Conservation (phyloP, 2,888 invertebrate genomes). For the Empis livida region DNA sequence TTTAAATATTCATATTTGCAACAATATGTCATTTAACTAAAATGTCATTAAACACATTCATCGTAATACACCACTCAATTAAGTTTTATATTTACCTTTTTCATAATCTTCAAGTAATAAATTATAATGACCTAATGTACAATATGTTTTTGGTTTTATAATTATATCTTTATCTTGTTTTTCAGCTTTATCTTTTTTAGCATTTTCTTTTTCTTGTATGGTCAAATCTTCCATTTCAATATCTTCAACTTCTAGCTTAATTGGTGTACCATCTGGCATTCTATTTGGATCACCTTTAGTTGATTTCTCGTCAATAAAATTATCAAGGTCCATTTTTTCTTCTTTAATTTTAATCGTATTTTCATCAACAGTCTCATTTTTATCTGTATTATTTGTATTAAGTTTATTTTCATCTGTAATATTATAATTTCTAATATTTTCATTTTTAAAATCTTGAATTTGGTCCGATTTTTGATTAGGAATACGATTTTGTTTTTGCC, state of each 20-base stretch:
- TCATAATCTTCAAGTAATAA: constrained; percentile 83
- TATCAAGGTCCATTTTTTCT: constrained; percentile 3
- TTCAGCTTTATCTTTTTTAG: constrained; percentile 22
- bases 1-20: too few relatives aligned
- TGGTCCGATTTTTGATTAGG: constrained; percentile 7
- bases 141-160: constrained; percentile 82
- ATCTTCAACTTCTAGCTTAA: constrained; percentile 17
- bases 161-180: constrained; percentile 48
- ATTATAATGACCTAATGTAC: constrained; percentile 92
- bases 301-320: constrained; percentile 5
- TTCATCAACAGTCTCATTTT: constrained; percentile 21
- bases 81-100: constrained; percentile 61
- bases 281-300: constrained; percentile 1
- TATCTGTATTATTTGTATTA: constrained; percentile 19
- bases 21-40: too few relatives aligned
- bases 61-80: too few relatives aligned
- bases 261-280: constrained; percentile 8
- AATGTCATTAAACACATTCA: too few relatives aligned
- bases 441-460: constrained; percentile 25
- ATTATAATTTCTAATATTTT: constrained; percentile 23
- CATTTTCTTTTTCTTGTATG: constrained; percentile 14
- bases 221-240: constrained; percentile 16
- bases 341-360: constrained; percentile 24
- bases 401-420: constrained; percentile 15
- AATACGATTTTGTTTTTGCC: constrained; percentile 37